These are phyloP conservation scores for Drosophila paracracens DNA, from an alignment of 2,888 invertebrate genomes.

Conservation along the genomic window DNA sequence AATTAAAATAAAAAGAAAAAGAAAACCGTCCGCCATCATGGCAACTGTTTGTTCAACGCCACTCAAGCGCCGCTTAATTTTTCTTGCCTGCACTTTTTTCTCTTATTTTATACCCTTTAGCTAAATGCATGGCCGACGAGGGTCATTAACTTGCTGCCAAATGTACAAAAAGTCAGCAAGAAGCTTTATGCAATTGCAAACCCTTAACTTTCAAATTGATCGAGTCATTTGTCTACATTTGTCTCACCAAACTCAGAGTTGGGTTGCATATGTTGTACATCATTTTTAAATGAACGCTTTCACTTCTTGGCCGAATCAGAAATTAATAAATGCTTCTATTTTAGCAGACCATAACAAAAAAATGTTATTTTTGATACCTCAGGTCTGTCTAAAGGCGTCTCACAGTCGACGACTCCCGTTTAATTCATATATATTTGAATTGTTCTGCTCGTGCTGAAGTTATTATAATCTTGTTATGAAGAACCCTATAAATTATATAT, in stretches of 20 bases:
- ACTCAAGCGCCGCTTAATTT: constrained; percentile 34
- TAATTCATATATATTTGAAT: background rate
- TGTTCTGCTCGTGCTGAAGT: background rate
- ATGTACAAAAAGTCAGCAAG: background rate
- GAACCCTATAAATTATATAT: background rate
- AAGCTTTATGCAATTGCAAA: background rate
- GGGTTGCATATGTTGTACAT: background rate
- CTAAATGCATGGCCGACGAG: background rate
- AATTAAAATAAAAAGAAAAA: constrained; percentile 31
- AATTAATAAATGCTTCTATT: background rate
- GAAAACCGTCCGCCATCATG: constrained; percentile 62
- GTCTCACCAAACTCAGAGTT: background rate
- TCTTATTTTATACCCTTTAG: background rate
- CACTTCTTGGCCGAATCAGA: background rate
- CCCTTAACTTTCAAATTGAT: background rate
- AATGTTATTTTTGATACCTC: background rate
- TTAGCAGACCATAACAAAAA: background rate
- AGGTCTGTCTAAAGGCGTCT: background rate
- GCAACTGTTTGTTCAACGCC: constrained; percentile 52
- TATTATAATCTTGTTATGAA: background rate
- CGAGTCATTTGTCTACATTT: background rate
- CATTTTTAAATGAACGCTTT: background rate
- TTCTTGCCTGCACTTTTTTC: background rate
- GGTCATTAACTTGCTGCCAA: background rate
- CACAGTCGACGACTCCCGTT: background rate